A percentile compares a stretch with the other conserved stretches of the same genome.
phyloP scores from a whole-genome alignment of 2,113 vertebrate genomes.

The Phrynocephalus versicolor region DNA sequence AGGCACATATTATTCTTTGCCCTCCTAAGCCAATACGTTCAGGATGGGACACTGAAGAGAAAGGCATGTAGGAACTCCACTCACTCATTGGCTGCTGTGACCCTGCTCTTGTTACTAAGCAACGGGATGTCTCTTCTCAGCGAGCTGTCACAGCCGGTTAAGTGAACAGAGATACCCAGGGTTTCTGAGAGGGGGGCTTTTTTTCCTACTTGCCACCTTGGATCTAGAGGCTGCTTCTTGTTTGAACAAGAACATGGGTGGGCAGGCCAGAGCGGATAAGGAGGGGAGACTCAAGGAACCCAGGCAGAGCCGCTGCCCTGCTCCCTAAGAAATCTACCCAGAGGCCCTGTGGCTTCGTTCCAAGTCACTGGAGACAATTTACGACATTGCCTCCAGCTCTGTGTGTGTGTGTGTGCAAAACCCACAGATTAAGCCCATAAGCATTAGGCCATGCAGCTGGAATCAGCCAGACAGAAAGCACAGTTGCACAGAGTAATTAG shows the following conservation, averaged over 20 bases:
- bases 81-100: constrained; percentile 14
- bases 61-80: neutral
- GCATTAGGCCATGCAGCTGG: neutral
- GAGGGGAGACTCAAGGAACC: neutral
- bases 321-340: constrained; percentile 6
- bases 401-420: neutral
- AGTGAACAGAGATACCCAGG: rapidly evolving
- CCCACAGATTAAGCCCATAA: neutral
- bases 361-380: neutral
- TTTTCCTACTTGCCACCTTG: neutral
- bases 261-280: neutral
- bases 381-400: neutral
- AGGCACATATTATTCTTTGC: neutral
- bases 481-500: neutral
- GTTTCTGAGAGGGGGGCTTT: neutral
- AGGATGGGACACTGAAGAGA: neutral
- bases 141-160: neutral
- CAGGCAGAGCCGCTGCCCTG: neutral
- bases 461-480: neutral
- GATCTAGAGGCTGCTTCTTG: neutral
- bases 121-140: constrained; percentile 6
- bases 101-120: constrained; percentile 14
- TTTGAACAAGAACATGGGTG: neutral
- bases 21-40: neutral
- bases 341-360: rapidly evolving